Percentiles rank a stretch among this genome's conserved stretches.
phyloP scores from a whole-genome alignment of 2,888 invertebrate species.

The Syritta pipiens region DNA sequence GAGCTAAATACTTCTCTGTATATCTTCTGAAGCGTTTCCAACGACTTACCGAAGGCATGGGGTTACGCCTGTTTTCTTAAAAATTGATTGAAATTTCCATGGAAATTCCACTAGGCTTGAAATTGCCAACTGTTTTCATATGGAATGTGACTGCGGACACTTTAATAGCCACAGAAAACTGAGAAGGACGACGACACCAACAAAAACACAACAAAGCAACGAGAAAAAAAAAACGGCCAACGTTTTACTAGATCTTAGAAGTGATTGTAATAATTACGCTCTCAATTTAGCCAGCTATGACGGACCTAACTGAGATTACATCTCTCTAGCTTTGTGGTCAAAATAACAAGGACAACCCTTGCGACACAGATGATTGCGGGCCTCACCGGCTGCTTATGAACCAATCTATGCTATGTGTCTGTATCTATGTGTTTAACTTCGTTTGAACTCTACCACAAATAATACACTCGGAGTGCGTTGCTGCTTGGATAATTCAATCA shows the following conservation, averaged over 20 bases:
- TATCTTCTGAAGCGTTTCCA: neutral
- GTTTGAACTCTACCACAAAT: slow-evolving; percentile 52
- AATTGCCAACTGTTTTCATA: no score
- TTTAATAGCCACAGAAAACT: slow-evolving; percentile 27
- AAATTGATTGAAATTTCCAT: slow-evolving; percentile 49
- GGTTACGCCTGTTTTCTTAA: neutral
- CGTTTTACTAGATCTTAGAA: slow-evolving; percentile 72
- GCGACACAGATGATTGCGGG: slow-evolving; percentile 28
- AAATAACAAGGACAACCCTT: slow-evolving; percentile 56
- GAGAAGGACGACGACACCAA: no score
- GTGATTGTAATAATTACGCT: slow-evolving; percentile 78
- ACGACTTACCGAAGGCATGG: slow-evolving; percentile 5
- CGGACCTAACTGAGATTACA: slow-evolving; percentile 46
- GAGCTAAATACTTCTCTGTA: no score
- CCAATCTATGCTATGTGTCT: no score
- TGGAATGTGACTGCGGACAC: slow-evolving; percentile 25
- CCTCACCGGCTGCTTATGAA: slow-evolving; percentile 35
- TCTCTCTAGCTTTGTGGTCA: slow-evolving; percentile 30
- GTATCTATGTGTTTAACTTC: slow-evolving; percentile 40
- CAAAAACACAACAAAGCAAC: no score
- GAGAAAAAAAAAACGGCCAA: slow-evolving; percentile 23
- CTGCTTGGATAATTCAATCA: slow-evolving; percentile 56
- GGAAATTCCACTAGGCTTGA: no score
- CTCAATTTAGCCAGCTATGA: slow-evolving; percentile 73
- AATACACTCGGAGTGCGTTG: slow-evolving; percentile 42